Percentiles rank a stretch among this genome's conserved stretches.
Evolutionary conservation across 2,888 invertebrate genomes (phyloP).

Genomic region (Crioceris asparagi): DNA sequence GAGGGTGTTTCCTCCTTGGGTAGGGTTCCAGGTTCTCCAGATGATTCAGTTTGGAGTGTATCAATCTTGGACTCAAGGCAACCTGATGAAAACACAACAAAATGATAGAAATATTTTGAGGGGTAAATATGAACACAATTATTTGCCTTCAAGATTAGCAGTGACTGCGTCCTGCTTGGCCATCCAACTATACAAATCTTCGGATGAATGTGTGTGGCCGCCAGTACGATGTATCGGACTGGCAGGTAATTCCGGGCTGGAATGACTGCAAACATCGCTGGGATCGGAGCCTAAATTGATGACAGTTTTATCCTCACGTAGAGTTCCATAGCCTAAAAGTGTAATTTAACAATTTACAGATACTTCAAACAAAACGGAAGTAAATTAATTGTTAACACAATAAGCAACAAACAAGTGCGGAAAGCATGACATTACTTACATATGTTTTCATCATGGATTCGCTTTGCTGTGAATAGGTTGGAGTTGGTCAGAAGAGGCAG

Average conservation of each 20-base stretch:
- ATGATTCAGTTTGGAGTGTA: slow-evolving; percentile 34
- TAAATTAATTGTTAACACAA: not conserved
- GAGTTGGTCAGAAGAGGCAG: slow-evolving; percentile 55
- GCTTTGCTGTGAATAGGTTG: slow-evolving; percentile 44
- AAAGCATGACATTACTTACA: slow-evolving; percentile 23
- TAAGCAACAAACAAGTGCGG: not conserved
- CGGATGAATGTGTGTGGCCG: slow-evolving; percentile 38
- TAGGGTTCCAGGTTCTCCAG: slow-evolving; percentile 42
- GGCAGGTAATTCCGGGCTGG: slow-evolving; percentile 35
- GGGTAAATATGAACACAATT: no score
- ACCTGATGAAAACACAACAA: no score
- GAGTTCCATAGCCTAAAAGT: slow-evolving; percentile 57
- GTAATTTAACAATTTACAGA: not conserved
- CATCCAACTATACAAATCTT: slow-evolving; percentile 95
- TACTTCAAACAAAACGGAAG: not conserved
- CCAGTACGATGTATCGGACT: slow-evolving; percentile 33
- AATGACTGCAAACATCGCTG: slow-evolving; percentile 41
- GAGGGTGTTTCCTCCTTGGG: slow-evolving; percentile 39
- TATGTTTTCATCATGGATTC: slow-evolving; percentile 41
- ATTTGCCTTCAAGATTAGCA: slow-evolving; percentile 23
- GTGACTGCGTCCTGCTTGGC: slow-evolving; percentile 56
- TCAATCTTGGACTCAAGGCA: slow-evolving; percentile 35
- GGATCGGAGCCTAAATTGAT: slow-evolving; percentile 57
- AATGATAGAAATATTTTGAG: no score
- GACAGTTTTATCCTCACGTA: slow-evolving; percentile 52